These are phyloP conservation scores for Mionectes macconnelli DNA, from an alignment of 2,113 vertebrate species.

Conservation along the genomic window DNA sequence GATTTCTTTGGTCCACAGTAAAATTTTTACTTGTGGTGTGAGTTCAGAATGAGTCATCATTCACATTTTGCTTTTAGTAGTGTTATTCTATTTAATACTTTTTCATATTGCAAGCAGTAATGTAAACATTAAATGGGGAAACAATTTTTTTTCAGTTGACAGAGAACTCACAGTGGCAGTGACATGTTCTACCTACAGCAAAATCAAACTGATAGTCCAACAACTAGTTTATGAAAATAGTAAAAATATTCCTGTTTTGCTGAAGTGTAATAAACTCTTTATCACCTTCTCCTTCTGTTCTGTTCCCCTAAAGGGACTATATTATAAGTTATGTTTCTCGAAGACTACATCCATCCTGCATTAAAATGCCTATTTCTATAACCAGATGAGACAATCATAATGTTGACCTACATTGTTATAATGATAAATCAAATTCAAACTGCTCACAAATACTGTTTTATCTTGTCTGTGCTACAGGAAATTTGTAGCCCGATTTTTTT, in stretches of 20 bases:
- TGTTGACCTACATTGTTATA: not conserved
- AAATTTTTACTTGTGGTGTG: not conserved
- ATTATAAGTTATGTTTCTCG: not conserved
- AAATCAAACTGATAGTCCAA: not conserved
- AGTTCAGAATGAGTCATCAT: not conserved
- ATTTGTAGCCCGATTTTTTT: not conserved
- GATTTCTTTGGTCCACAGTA: not conserved
- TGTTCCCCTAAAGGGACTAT: not conserved
- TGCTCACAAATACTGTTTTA: not conserved
- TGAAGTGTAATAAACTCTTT: not conserved
- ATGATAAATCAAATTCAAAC: not conserved
- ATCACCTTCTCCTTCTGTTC: not conserved
- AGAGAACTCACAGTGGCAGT: not conserved
- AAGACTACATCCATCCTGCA: not conserved
- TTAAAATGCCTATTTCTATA: not conserved
- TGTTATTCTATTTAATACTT: not conserved
- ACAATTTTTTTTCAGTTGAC: not conserved
- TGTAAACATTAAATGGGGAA: not conserved
- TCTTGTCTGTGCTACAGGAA: not conserved
- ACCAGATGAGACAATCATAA: not conserved
- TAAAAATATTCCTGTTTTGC: not conserved
- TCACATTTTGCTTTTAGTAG: fast-evolving
- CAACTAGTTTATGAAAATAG: not conserved
- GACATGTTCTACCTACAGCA: not conserved
- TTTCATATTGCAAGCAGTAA: not conserved